Evolutionary conservation across 2,113 vertebrate genomes (phyloP), one percentile per base, ranked within the genome.

Genomic region (Trachemys scripta): DNA sequence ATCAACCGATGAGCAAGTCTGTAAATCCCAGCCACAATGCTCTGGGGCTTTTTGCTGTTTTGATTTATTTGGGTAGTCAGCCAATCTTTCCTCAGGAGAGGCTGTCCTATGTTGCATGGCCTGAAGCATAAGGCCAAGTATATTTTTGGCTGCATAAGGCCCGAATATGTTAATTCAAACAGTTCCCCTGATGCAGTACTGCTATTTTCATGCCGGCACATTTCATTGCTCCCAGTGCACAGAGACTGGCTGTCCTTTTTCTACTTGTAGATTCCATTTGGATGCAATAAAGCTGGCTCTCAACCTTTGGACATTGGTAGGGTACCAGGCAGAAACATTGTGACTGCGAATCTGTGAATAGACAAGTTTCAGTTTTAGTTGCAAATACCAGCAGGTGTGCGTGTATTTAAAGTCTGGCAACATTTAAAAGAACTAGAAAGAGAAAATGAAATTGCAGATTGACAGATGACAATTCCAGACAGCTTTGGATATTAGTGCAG

Each of bases 311-410:
- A 47, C 98, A 99, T 85, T 98, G 97, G 42, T 94, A 85, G 38
- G 98, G 98, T 87, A 98, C 72, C n/a, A 98, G 88, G 93, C 98
- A 99, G 89, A 69, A 49, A 45, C 98, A 99, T 22, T 80, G 93
- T 25, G 72, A 96, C 84, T 80, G 88, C 2, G 78, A 82, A 53
- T 93, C 97, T 98, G 87, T 20, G 14, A 91, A 96, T 10, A 25
- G 92, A 96, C 0, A 0, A 19, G 16, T 51, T 89, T 38, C 35
- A 89, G 47, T 92, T 93, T 92, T 81, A 96, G 85, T 14, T 84
- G 16, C 4, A 81, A 91, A 85, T 57, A 5, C 29, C 8, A 54
- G 88, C 10, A 87, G 22, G 35, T 83, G 31, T 89, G 89, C 4
- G 14, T 45, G 27, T 25, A n/a, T 87, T 88, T 91, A 72, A 51